Percentiles rank a stretch among this genome's conserved stretches.
Evolutionary conservation across 2,888 invertebrate genomes (phyloP).

Genomic region (Ferdinandea cuprea): DNA sequence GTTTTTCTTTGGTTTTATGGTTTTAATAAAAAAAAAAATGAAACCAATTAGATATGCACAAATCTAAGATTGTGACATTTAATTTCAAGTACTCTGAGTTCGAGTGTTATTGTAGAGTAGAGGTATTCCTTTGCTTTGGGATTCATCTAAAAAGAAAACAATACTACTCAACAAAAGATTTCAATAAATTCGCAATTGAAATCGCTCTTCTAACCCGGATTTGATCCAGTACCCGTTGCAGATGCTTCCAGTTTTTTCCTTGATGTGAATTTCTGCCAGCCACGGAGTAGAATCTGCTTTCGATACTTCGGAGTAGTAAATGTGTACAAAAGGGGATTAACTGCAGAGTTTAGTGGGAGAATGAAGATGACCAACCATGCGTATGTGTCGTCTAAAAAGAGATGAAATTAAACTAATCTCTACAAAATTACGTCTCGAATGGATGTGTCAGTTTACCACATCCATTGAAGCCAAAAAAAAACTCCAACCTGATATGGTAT

Average conservation of each 20-base stretch:
- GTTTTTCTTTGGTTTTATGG: background rate
- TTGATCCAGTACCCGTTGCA: constrained; percentile 80
- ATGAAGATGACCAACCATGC: constrained; percentile 88
- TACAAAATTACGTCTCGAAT: too few species aligned
- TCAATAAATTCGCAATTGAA: background rate
- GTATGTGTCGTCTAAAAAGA: constrained; percentile 85
- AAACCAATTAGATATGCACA: constrained; percentile 18
- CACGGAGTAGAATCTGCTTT: constrained; percentile 83
- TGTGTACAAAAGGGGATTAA: constrained; percentile 88
- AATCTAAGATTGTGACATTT: background rate
- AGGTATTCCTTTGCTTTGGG: constrained; percentile 67
- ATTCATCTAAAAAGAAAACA: constrained; percentile 50
- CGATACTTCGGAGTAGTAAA: constrained; percentile 87
- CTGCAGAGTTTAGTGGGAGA: constrained; percentile 87
- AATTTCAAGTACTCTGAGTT: constrained; percentile 52
- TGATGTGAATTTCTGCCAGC: constrained; percentile 82
- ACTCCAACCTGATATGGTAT: constrained; percentile 84
- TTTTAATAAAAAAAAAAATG: constrained; percentile 20
- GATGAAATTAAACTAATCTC: too few species aligned
- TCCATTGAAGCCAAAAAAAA: background rate
- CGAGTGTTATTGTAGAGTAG: constrained; percentile 59
- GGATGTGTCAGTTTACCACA: background rate
- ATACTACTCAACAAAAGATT: background rate
- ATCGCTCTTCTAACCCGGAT: constrained; percentile 76
- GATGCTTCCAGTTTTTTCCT: constrained; percentile 80